These are phyloP conservation scores for Colletes gigas DNA, from an alignment of 1,140 invertebrate species.

Conservation along the genomic window DNA sequence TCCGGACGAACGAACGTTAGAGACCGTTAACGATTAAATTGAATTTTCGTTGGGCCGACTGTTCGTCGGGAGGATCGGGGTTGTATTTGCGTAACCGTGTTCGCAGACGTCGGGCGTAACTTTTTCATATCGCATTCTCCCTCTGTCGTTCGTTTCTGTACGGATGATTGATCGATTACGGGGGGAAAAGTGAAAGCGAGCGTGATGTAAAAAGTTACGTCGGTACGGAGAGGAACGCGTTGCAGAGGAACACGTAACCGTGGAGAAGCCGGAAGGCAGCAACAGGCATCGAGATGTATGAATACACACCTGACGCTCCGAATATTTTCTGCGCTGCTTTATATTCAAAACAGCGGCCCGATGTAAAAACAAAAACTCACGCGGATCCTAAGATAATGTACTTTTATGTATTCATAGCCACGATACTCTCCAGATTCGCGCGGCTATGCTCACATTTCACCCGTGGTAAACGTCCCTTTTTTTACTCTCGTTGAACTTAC, in stretches of 20 bases:
- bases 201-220: conserved; percentile 10
- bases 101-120: not conserved
- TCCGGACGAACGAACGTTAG: not conserved
- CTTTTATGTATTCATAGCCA: conserved; percentile 13
- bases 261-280: not conserved
- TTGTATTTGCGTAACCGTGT: not conserved
- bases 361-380: not conserved
- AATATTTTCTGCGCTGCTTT: conserved; percentile 4
- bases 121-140: conserved; percentile 32
- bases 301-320: conserved; percentile 12
- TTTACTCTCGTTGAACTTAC: not conserved
- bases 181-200: conserved; percentile 6
- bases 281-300: conserved; percentile 15
- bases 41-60: conserved; percentile 1
- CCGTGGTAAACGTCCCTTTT: not conserved
- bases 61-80: not conserved
- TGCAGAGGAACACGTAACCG: not conserved
- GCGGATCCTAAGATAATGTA: not conserved
- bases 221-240: not conserved
- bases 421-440: not conserved
- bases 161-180: conserved; percentile 35
- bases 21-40: not conserved
- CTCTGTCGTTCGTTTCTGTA: not conserved
- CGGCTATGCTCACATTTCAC: not conserved
- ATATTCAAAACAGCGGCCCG: conserved; percentile 12